phyloP scores from a whole-genome alignment of 2,888 invertebrate species.

The Drosophila mimica region DNA sequence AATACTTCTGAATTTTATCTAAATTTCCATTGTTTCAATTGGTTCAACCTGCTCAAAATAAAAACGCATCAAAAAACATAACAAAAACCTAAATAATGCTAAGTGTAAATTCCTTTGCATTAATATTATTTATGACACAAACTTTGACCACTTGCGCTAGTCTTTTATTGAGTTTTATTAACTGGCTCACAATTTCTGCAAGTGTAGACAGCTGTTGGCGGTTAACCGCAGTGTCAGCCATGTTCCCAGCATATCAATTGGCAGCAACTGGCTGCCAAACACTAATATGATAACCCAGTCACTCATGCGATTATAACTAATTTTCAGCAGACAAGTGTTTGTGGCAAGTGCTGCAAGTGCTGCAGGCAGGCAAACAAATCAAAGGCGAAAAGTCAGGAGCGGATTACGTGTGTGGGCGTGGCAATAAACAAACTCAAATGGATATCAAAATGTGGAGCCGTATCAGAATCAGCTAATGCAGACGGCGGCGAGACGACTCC shows the following conservation, averaged over 20 bases:
- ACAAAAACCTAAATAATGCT: not conserved
- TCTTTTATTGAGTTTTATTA: not conserved
- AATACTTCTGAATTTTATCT: too few species aligned
- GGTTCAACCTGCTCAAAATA: not conserved
- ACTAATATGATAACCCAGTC: constrained; percentile 64
- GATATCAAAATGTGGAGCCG: not conserved
- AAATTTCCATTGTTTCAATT: not conserved
- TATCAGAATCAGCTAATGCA: constrained; percentile 11
- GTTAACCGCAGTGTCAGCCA: constrained; percentile 52
- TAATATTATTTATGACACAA: not conserved
- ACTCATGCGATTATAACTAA: constrained; percentile 60
- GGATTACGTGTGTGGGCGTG: constrained; percentile 18
- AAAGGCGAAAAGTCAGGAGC: constrained; percentile 8
- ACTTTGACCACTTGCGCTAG: not conserved
- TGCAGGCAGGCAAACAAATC: not conserved
- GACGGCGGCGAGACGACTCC: constrained; percentile 44
- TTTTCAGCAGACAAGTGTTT: constrained; percentile 33
- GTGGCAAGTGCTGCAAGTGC: constrained; percentile 19
- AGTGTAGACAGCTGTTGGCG: constrained; percentile 21
- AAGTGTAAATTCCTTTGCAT: not conserved
- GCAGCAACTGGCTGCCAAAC: constrained; percentile 18
- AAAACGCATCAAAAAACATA: not conserved
- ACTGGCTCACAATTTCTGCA: not conserved
- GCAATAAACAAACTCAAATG: constrained; percentile 27
- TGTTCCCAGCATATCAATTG: constrained; percentile 70